phyloP scores from a whole-genome alignment of 2,888 invertebrate genomes.

The Halocaridina rubra region DNA sequence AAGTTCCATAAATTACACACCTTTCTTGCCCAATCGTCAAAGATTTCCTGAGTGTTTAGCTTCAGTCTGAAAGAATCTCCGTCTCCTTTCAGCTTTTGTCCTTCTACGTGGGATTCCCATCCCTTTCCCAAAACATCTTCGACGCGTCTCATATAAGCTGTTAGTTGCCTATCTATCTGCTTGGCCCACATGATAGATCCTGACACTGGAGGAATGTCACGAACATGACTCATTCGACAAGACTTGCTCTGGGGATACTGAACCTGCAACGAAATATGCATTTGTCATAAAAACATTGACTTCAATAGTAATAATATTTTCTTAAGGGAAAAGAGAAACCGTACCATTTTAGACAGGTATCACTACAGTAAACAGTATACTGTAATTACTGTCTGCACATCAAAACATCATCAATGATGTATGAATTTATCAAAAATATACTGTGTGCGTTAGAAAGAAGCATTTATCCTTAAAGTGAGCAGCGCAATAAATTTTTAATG shows the following conservation, averaged over 20 bases:
- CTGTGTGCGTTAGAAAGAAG: too few species aligned
- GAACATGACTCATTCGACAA: constrained; percentile 87
- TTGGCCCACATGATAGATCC: constrained; percentile 99
- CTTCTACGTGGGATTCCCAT: constrained; percentile 99
- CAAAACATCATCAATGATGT: too few species aligned
- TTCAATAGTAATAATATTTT: too few species aligned
- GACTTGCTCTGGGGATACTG: constrained; percentile 96
- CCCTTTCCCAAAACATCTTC: constrained; percentile 98
- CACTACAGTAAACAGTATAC: too few species aligned
- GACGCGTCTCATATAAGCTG: constrained; percentile 94
- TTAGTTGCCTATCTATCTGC: constrained; percentile 96
- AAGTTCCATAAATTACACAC: too few species aligned
- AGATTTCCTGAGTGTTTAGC: constrained; percentile 95
- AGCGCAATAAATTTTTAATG: too few species aligned
- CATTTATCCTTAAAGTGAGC: too few species aligned
- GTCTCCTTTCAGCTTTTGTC: constrained; percentile 95
- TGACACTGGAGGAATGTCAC: constrained; percentile 96
- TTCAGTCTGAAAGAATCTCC: constrained; percentile 97
- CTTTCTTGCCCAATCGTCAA: constrained; percentile 97
- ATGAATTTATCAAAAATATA: too few species aligned
- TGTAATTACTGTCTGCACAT: too few species aligned
- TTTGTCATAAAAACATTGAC: background rate
- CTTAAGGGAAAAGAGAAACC: too few species aligned
- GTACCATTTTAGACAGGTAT: too few species aligned
- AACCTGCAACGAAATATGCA: constrained; percentile 69